A percentile compares a stretch with the other conserved stretches of the same genome.
These are phyloP conservation scores for Adelphocoris suturalis DNA, from an alignment of 2,888 invertebrate species.

Conservation along the genomic window DNA sequence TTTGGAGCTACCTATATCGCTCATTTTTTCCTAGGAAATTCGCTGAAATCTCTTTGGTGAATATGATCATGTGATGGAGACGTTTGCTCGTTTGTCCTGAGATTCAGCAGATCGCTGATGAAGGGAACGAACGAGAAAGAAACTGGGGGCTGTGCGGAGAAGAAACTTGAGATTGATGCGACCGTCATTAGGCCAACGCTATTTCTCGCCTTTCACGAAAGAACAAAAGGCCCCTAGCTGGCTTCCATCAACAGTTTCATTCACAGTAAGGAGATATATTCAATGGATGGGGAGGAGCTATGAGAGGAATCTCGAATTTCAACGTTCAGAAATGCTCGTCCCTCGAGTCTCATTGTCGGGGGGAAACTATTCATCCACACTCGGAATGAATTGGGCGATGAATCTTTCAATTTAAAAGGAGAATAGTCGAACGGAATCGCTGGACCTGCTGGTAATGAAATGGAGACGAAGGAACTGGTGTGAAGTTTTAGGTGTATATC, in stretches of 20 bases:
- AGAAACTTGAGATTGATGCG: conserved; percentile 9
- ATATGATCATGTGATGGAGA: no score
- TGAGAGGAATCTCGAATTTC: background rate
- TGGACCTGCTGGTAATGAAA: no score
- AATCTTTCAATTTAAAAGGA: background rate
- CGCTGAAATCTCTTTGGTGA: no score
- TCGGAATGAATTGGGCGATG: background rate
- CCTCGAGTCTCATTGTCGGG: conserved; percentile 14
- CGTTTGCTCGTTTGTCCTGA: no score
- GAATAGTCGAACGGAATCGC: background rate
- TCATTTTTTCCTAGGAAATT: no score
- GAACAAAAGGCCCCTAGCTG: background rate
- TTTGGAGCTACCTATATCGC: no score
- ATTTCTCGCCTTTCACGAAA: conserved; percentile 21
- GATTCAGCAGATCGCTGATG: no score
- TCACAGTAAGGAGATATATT: background rate
- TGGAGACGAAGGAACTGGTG: no score
- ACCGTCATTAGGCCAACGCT: background rate
- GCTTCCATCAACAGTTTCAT: background rate
- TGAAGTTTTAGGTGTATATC: no score
- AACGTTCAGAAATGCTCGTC: background rate
- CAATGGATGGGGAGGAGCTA: background rate
- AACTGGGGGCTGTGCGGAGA: background rate
- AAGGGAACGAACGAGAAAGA: background rate
- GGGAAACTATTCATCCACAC: background rate